Conservation (phyloP, 2,113 vertebrate species). For the Varanus salvator region DNA sequence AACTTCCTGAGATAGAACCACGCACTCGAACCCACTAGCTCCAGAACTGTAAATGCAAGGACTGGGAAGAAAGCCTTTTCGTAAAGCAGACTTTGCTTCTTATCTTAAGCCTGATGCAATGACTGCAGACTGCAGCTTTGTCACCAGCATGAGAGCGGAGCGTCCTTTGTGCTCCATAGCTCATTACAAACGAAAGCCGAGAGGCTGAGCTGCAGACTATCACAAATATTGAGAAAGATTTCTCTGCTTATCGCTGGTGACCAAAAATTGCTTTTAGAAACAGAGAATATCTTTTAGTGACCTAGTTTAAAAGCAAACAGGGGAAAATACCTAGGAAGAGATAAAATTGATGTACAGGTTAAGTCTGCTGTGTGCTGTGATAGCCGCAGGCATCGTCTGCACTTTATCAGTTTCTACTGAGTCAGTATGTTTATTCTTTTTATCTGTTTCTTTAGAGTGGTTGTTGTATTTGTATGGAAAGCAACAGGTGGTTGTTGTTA, state of each 20-base stretch:
- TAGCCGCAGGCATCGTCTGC: slow-evolving; percentile 53
- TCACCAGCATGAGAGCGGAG: neutral
- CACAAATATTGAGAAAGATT: slow-evolving; percentile 63
- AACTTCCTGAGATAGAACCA: slow-evolving; percentile 36
- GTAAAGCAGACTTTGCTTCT: fast-evolving
- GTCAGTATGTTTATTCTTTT: slow-evolving; percentile 60
- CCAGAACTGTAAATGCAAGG: slow-evolving; percentile 37
- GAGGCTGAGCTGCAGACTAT: slow-evolving; percentile 31
- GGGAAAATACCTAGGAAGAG: slow-evolving; percentile 28
- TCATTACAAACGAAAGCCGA: slow-evolving; percentile 32
- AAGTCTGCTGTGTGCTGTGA: slow-evolving; percentile 56
- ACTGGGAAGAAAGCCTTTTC: slow-evolving; percentile 20
- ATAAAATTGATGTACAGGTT: slow-evolving; percentile 60
- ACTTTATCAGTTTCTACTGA: slow-evolving; percentile 60
- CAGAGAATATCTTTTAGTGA: slow-evolving; percentile 64
- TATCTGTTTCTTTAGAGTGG: slow-evolving; percentile 57
- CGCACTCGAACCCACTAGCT: slow-evolving; percentile 1
- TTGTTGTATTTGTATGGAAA: slow-evolving; percentile 47
- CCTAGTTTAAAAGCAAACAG: slow-evolving; percentile 40
- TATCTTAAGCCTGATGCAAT: neutral
- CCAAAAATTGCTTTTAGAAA: slow-evolving; percentile 74
- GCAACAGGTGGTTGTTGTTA: slow-evolving; percentile 1
- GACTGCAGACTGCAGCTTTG: fast-evolving
- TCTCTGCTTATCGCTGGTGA: slow-evolving; percentile 62
- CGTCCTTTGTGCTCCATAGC: slow-evolving; percentile 1